A percentile compares a stretch with the other conserved stretches of the same genome.
Conservation (phyloP, 1,140 invertebrate genomes). For the Agraylea sexmaculata region DNA sequence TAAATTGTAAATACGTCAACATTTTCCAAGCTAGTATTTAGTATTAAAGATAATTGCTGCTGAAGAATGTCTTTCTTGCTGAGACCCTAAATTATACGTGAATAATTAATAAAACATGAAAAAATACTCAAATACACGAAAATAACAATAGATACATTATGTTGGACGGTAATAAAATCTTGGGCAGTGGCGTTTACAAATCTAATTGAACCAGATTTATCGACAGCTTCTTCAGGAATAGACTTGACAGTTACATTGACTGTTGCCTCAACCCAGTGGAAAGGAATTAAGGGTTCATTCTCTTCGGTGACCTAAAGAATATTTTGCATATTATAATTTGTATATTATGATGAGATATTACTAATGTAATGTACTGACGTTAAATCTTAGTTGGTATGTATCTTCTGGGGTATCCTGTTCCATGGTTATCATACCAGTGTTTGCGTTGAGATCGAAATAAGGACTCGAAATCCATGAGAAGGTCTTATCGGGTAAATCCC, state of each 20-base stretch:
- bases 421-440: conserved; percentile 78
- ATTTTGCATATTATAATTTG: neutral
- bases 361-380: conserved; percentile 40
- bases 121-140: no score
- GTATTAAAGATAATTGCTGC: conserved; percentile 53
- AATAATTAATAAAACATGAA: conserved; percentile 11
- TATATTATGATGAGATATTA: neutral
- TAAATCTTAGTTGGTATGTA: conserved; percentile 56
- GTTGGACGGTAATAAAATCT: conserved; percentile 60
- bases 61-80: conserved; percentile 66
- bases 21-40: conserved; percentile 67
- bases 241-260: conserved; percentile 76
- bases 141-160: no score
- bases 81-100: conserved; percentile 37
- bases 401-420: conserved; percentile 53
- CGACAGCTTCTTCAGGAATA: conserved; percentile 80
- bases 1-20: conserved; percentile 88
- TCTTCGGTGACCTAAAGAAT: conserved; percentile 36
- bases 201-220: conserved; percentile 79
- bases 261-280: conserved; percentile 58
- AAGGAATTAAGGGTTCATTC: conserved; percentile 43
- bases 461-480: conserved; percentile 54
- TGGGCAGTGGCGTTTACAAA: conserved; percentile 71
- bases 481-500: conserved; percentile 81
- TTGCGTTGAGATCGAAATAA: conserved; percentile 52